Evolutionary conservation across 2,888 invertebrate species (phyloP).

Genomic region (Melinaea menophilus): DNA sequence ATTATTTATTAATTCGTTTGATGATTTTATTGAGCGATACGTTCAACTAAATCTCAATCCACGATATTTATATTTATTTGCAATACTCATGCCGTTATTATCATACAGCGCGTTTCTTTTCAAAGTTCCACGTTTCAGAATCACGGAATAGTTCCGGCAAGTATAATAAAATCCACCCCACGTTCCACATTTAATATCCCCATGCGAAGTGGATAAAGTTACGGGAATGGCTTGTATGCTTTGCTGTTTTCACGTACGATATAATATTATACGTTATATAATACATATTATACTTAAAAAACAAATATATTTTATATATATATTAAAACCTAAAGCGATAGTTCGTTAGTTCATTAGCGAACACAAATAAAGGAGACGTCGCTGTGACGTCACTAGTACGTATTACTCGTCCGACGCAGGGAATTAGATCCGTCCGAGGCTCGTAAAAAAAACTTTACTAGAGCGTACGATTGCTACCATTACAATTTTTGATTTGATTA

Average conservation of each 20-base stretch:
- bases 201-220: constrained; percentile 1
- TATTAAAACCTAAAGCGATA: neutral
- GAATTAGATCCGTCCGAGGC: constrained; percentile 14
- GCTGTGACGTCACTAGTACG: constrained; percentile 9
- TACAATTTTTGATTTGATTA: constrained; percentile 2
- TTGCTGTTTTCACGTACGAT: too few species aligned
- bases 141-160: constrained; percentile 4
- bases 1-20: too few species aligned
- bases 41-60: too few species aligned
- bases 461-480: neutral
- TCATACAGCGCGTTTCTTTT: neutral
- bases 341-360: neutral
- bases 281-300: neutral
- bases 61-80: too few species aligned
- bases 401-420: constrained; percentile 8
- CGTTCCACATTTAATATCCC: constrained; percentile 8
- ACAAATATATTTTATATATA: neutral
- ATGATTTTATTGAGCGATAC: too few species aligned
- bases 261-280: neutral
- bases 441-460: constrained; percentile 13
- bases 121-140: constrained; percentile 4
- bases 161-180: constrained; percentile 8
- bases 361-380: constrained; percentile 1
- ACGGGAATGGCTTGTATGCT: neutral
- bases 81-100: neutral